A percentile compares a stretch with the other conserved stretches of the same genome.
Evolutionary conservation across 2,797 vertebrate species (phyloP).

Genomic region (Naso thynnoides): DNA sequence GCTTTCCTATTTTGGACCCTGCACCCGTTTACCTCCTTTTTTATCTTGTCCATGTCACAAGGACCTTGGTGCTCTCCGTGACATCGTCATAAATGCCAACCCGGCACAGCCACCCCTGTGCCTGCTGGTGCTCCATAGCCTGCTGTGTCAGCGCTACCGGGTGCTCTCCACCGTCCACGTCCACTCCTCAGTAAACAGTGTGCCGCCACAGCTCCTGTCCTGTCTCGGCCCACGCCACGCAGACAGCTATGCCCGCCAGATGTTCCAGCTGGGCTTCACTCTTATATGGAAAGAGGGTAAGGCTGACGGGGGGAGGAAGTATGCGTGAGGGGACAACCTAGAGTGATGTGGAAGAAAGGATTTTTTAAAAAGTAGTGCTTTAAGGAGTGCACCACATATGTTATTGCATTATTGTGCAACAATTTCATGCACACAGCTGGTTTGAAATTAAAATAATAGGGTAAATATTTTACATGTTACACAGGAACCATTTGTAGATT

Average conservation of each 20-base stretch:
- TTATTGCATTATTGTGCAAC: neutral
- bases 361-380: too few relatives aligned
- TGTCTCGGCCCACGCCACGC: slow-evolving; percentile 91
- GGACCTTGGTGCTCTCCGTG: slow-evolving; percentile 93
- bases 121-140: slow-evolving; percentile 91
- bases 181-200: slow-evolving; percentile 89
- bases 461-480: neutral
- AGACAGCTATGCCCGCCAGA: slow-evolving; percentile 87
- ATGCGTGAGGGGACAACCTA: too few relatives aligned
- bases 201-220: slow-evolving; percentile 89
- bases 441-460: neutral
- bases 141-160: slow-evolving; percentile 91
- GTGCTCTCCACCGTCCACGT: slow-evolving; percentile 92
- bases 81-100: slow-evolving; percentile 96
- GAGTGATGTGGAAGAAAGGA: neutral
- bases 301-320: slow-evolving; percentile 19
- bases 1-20: neutral
- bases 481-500: neutral
- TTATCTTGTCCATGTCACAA: slow-evolving; percentile 67
- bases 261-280: slow-evolving; percentile 95
- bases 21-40: neutral
- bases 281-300: slow-evolving; percentile 99
- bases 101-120: slow-evolving; percentile 90
- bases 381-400: too few relatives aligned
- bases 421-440: neutral